Evolutionary conservation across 30 jellyfish, hydroid and myxozoan genomes (phyloP).

Genomic region (Aurelia sp.): DNA sequence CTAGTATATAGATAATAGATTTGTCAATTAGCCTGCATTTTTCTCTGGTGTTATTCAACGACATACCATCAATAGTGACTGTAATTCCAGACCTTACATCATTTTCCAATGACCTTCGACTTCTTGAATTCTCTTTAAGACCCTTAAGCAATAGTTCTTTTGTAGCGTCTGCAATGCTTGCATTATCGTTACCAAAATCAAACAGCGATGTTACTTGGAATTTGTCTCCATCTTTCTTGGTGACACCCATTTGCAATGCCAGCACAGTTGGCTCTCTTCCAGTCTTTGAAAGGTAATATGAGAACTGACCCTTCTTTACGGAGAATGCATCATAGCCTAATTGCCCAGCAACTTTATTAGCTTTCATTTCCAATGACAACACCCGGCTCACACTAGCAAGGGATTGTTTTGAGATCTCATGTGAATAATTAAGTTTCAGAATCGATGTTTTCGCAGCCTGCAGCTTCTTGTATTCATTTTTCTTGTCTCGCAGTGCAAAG

Average conservation of each 20-base stretch:
- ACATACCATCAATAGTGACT: constrained; percentile 18
- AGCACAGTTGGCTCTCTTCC: constrained; percentile 24
- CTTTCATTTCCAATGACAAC: constrained; percentile 37
- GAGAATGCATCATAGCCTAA: constrained; percentile 10
- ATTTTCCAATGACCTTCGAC: constrained; percentile 30
- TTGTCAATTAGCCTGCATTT: constrained; percentile 25
- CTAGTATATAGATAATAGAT: constrained; percentile 11
- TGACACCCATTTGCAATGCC: constrained; percentile 33
- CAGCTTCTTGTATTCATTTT: constrained; percentile 21
- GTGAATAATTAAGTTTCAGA: constrained; percentile 17
- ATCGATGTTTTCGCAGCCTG: constrained; percentile 16
- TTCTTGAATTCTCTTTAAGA: constrained; percentile 9
- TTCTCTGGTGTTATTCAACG: constrained; percentile 13
- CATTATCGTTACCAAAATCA: constrained; percentile 25
- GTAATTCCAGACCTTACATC: neutral
- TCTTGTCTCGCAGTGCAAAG: constrained; percentile 9
- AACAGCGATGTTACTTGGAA: constrained; percentile 2
- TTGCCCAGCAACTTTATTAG: neutral
- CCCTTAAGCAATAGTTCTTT: constrained; percentile 4
- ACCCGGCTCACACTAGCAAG: constrained; percentile 30
- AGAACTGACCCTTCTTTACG: constrained; percentile 21
- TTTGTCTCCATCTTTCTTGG: constrained; percentile 7
- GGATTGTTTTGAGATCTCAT: constrained; percentile 2
- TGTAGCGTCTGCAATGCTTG: constrained; percentile 36
- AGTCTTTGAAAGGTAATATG: constrained; percentile 12